Conservation (phyloP, 2,113 vertebrate species). For the Plotosus lineatus region DNA sequence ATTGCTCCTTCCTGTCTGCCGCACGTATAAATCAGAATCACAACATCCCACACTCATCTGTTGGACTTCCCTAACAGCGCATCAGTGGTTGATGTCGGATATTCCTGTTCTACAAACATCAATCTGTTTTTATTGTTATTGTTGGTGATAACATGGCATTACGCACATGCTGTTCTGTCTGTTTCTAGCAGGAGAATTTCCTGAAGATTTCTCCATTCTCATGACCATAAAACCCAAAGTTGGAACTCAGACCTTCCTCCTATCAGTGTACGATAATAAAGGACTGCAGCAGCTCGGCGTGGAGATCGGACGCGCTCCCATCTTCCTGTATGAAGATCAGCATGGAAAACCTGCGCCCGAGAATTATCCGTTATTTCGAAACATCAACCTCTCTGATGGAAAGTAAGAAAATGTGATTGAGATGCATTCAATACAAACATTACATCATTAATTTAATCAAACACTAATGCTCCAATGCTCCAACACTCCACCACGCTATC, state of each 20-base stretch:
- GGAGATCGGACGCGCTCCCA: conserved; percentile 89
- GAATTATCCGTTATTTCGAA: conserved; percentile 91
- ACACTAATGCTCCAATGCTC: not conserved
- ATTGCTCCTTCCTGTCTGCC: not conserved
- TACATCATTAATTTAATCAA: not conserved
- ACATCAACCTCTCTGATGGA: conserved; percentile 90
- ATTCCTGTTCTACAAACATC: not conserved
- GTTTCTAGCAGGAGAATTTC: conserved; percentile 82
- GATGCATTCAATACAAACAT: not conserved
- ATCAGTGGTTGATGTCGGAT: not conserved
- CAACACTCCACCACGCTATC: no score
- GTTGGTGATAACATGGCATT: not conserved
- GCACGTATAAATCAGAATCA: not conserved
- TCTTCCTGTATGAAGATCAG: conserved; percentile 95
- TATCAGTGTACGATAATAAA: conserved; percentile 92
- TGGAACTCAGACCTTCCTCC: conserved; percentile 89
- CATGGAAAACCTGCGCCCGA: conserved; percentile 89
- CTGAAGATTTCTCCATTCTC: conserved; percentile 95
- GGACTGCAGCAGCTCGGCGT: conserved; percentile 94
- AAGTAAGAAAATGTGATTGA: conserved; percentile 80
- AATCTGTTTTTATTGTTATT: not conserved
- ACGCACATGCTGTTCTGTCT: conserved; percentile 29
- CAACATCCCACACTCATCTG: no score
- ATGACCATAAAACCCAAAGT: conserved; percentile 93
- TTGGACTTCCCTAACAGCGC: not conserved